Conservation (phyloP, 2,888 invertebrate genomes). For the Panzeria rudis region DNA sequence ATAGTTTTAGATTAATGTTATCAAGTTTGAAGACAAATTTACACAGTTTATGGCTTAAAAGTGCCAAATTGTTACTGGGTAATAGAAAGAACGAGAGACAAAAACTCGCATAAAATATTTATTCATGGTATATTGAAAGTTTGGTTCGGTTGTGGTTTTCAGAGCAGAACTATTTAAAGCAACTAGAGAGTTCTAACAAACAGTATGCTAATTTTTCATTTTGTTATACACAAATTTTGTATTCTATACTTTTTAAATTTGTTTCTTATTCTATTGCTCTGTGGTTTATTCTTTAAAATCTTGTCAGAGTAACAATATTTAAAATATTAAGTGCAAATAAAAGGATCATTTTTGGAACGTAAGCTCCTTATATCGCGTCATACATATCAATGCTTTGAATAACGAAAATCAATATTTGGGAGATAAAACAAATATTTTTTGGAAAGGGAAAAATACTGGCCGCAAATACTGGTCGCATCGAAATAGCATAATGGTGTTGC, state of each 20-base stretch:
- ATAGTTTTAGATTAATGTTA: slow-evolving; percentile 71
- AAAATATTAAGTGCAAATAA: slow-evolving; percentile 24
- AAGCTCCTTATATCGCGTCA: no score
- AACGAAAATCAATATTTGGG: no score
- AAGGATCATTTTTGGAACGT: slow-evolving; percentile 7
- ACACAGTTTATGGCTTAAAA: slow-evolving; percentile 69
- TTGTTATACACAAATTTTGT: slow-evolving; percentile 56
- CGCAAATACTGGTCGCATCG: no score
- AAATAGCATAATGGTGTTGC: no score
- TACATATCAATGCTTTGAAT: no score
- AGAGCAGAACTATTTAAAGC: slow-evolving; percentile 58
- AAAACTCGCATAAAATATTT: slow-evolving; percentile 59
- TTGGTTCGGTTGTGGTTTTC: slow-evolving; percentile 53
- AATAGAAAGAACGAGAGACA: not conserved
- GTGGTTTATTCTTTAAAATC: not conserved
- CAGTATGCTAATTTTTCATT: slow-evolving; percentile 58
- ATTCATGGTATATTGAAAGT: slow-evolving; percentile 56
- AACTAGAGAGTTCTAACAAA: not conserved
- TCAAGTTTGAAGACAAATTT: slow-evolving; percentile 71
- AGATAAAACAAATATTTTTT: no score
- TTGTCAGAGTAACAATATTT: slow-evolving; percentile 11
- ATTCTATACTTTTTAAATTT: not conserved
- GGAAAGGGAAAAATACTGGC: no score
- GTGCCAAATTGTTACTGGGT: slow-evolving; percentile 68
- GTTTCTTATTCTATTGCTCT: not conserved